Evolutionary conservation across 2,888 invertebrate genomes (phyloP).

Genomic region (Mechanitis mazaeus): DNA sequence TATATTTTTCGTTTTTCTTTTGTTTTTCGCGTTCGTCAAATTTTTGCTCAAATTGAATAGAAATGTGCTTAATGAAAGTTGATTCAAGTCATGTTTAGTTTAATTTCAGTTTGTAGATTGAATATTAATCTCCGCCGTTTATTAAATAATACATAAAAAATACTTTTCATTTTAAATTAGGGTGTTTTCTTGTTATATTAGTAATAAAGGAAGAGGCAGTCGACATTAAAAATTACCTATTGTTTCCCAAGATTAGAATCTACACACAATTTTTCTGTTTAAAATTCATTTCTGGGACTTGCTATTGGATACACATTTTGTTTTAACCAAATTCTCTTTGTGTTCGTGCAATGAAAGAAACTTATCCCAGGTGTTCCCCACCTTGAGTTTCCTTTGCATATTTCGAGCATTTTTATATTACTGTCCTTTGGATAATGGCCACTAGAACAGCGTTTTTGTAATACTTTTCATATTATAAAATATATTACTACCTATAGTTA

Average conservation of each 20-base stretch:
- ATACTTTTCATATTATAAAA: neutral
- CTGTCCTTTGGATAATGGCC: constrained; percentile 40
- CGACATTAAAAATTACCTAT: neutral
- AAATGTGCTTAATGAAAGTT: too few relatives aligned
- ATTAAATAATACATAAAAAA: too few relatives aligned
- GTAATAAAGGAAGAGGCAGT: neutral
- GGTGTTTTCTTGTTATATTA: neutral
- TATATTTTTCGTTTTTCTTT: too few relatives aligned
- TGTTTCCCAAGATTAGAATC: constrained; percentile 1
- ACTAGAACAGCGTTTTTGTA: constrained; percentile 33
- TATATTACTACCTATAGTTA: neutral
- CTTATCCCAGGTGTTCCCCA: constrained; percentile 54
- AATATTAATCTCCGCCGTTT: too few relatives aligned
- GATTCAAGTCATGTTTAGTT: too few relatives aligned
- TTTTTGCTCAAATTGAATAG: too few relatives aligned
- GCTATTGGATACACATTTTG: constrained; percentile 9
- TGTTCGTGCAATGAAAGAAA: constrained; percentile 65
- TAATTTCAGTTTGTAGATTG: too few relatives aligned
- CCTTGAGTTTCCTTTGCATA: constrained; percentile 35
- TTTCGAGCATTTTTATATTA: constrained; percentile 62
- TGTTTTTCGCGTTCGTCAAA: too few relatives aligned
- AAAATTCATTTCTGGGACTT: constrained; percentile 9
- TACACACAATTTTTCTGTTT: constrained; percentile 10
- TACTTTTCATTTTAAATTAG: too few relatives aligned
- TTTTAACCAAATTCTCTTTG: constrained; percentile 50